Evolutionary conservation across 2,113 vertebrate species (phyloP).

Genomic region (Alouatta palliata): DNA sequence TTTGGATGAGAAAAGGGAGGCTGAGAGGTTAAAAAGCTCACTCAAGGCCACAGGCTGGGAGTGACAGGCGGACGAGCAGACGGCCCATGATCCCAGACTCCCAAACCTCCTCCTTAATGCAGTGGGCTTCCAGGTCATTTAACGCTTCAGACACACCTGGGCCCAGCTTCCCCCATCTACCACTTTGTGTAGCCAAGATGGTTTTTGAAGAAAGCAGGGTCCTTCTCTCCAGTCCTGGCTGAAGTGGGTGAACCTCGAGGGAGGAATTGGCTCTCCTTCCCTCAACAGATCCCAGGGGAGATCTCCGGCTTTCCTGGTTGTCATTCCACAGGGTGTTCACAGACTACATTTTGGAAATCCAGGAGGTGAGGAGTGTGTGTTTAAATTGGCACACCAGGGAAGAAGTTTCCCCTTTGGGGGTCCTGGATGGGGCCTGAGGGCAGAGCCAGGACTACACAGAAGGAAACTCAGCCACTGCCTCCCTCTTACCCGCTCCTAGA

Average conservation of each 20-base stretch:
- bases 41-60: background rate
- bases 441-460: background rate
- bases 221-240: accelerated
- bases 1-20: background rate
- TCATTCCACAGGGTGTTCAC: background rate
- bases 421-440: background rate
- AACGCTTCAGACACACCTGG: background rate
- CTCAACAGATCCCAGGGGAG: background rate
- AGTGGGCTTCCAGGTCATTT: background rate
- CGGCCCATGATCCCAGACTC: background rate
- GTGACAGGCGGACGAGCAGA: no score
- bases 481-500: background rate
- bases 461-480: background rate
- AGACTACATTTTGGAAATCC: background rate
- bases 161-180: background rate
- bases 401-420: background rate
- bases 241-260: background rate
- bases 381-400: background rate
- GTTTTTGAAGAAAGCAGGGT: background rate
- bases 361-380: accelerated
- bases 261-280: background rate
- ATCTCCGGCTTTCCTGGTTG: background rate
- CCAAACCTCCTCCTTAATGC: background rate
- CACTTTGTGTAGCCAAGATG: background rate
- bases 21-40: background rate